phyloP scores from a whole-genome alignment of 1,140 invertebrate species.

The Colletes latitarsis region DNA sequence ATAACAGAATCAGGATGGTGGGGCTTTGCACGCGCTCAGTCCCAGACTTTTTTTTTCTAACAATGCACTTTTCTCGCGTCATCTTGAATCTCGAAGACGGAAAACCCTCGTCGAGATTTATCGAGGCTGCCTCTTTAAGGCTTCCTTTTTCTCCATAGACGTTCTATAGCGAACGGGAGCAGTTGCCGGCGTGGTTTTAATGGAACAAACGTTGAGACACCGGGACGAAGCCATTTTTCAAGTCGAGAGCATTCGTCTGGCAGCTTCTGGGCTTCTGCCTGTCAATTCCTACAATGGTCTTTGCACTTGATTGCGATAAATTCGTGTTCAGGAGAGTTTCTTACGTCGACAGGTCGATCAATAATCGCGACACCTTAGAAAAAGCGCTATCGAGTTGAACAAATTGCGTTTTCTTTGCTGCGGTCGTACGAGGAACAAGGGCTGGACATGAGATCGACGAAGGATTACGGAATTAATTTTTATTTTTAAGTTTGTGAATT shows the following conservation, averaged over 20 bases:
- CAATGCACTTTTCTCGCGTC: conserved; percentile 52
- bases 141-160: conserved; percentile 44
- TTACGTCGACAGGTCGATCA: not conserved
- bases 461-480: too few relatives aligned
- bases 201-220: conserved; percentile 58
- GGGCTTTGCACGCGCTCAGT: too few relatives aligned
- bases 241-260: conserved; percentile 40
- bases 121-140: conserved; percentile 58
- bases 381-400: too few relatives aligned
- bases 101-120: conserved; percentile 60
- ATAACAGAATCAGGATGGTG: too few relatives aligned
- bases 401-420: too few relatives aligned
- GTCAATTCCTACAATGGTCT: conserved; percentile 17
- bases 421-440: too few relatives aligned
- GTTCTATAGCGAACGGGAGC: conserved; percentile 53
- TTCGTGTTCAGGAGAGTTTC: not conserved
- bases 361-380: not conserved
- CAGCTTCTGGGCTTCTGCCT: conserved; percentile 44
- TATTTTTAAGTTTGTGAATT: too few relatives aligned
- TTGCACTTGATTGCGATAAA: conserved; percentile 10
- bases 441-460: too few relatives aligned
- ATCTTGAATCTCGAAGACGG: conserved; percentile 38
- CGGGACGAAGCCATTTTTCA: conserved; percentile 51
- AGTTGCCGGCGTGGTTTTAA: conserved; percentile 57
- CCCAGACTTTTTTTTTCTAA: not conserved